These are phyloP conservation scores for Enteromius afrohamiltoni DNA, from an alignment of 2,797 vertebrate genomes.

Conservation along the genomic window DNA sequence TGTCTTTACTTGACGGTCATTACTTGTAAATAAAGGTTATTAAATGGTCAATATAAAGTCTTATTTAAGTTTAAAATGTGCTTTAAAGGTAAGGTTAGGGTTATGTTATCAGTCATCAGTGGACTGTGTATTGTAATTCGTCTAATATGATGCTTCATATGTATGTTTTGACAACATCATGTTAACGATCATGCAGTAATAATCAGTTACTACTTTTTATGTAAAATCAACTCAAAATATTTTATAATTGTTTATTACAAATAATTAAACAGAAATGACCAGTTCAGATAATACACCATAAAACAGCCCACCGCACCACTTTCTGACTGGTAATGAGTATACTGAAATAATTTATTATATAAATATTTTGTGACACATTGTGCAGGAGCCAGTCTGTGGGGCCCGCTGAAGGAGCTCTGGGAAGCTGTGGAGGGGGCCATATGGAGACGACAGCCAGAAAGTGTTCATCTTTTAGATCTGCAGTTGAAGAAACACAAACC, in stretches of 20 bases:
- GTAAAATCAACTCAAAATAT: background rate
- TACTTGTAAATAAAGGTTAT: background rate
- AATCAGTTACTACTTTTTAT: background rate
- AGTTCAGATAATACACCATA: background rate
- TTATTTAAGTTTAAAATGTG: background rate
- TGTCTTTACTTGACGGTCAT: background rate
- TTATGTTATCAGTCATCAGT: background rate
- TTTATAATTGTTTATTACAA: background rate
- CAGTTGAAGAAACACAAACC: conserved; percentile 96
- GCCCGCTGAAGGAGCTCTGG: conserved; percentile 94
- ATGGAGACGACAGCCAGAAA: conserved; percentile 89
- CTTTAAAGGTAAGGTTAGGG: no score
- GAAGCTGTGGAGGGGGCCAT: conserved; percentile 91
- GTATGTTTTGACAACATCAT: background rate
- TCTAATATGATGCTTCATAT: background rate
- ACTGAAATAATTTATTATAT: background rate
- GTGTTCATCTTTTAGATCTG: conserved; percentile 90
- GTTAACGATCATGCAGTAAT: background rate
- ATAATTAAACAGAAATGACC: background rate
- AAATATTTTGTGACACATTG: background rate
- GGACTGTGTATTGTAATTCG: background rate
- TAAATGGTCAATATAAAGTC: background rate
- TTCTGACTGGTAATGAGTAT: background rate
- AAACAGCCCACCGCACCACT: background rate
- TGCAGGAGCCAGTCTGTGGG: conserved; percentile 95